Conservation (phyloP, 1,140 invertebrate genomes). For the Teleogryllus occipitalis region DNA sequence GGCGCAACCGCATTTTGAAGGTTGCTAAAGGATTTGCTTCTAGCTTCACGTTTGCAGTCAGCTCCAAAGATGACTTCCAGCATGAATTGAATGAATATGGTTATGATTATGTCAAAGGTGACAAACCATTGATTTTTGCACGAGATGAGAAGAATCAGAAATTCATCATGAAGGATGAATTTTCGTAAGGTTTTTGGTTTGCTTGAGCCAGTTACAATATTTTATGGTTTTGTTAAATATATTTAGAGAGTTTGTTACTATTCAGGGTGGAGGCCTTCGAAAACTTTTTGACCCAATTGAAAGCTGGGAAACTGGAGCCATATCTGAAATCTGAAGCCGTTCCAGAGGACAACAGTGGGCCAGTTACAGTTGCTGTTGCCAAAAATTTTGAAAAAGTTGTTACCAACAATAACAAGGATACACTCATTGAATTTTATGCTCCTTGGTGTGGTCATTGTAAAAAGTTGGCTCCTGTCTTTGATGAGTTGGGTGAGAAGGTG, state of each 20-base stretch:
- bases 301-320: slow-evolving; percentile 75
- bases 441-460: slow-evolving; percentile 99
- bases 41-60: slow-evolving; percentile 79
- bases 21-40: slow-evolving; percentile 79
- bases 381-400: slow-evolving; percentile 97
- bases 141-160: slow-evolving; percentile 78
- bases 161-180: slow-evolving; percentile 83
- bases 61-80: slow-evolving; percentile 87
- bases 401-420: slow-evolving; percentile 84
- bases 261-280: slow-evolving; percentile 76
- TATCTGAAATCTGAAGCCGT: slow-evolving; percentile 94
- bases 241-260: slow-evolving; percentile 17
- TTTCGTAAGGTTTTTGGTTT: slow-evolving; percentile 52
- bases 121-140: slow-evolving; percentile 83
- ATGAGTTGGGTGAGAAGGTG: slow-evolving; percentile 88
- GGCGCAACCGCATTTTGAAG: slow-evolving; percentile 94
- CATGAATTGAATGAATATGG: slow-evolving; percentile 92
- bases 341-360: slow-evolving; percentile 74
- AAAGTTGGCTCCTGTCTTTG: slow-evolving; percentile 57
- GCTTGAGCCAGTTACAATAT: neutral
- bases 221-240: neutral
- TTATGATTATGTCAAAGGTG: slow-evolving; percentile 73
- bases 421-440: slow-evolving; percentile 95
- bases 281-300: slow-evolving; percentile 78
- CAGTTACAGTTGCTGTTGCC: slow-evolving; percentile 86